Conservation (phyloP, 30 jellyfish, hydroid and myxozoan species). For the Aurelia aurita region DNA sequence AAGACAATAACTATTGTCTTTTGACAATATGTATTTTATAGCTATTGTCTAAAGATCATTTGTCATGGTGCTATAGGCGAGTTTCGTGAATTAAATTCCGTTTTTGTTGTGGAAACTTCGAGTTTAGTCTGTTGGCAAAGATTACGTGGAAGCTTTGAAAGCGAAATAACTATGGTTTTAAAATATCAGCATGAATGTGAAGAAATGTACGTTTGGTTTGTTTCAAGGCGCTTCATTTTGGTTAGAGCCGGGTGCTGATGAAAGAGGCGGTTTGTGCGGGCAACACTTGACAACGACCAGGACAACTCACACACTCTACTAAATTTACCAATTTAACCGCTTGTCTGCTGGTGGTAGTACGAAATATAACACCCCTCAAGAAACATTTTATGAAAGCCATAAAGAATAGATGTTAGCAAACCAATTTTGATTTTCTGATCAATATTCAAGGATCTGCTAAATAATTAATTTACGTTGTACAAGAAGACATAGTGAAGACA, state of each 20-base stretch:
- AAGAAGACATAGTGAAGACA: constrained; percentile 58
- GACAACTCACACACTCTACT: too few species aligned
- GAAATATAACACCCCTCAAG: neutral
- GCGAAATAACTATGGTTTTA: neutral
- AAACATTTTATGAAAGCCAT: neutral
- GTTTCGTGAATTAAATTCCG: neutral
- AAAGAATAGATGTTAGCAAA: neutral
- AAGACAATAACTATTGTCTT: too few species aligned
- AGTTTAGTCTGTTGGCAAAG: neutral
- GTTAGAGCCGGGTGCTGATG: neutral
- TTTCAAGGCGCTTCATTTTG: neutral
- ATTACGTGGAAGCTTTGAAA: neutral
- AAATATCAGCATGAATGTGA: neutral
- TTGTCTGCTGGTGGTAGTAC: neutral
- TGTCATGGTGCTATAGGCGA: too few species aligned
- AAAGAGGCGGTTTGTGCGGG: too few species aligned
- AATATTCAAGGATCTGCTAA: constrained; percentile 36
- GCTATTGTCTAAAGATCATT: too few species aligned
- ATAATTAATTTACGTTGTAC: constrained; percentile 37
- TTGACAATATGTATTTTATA: too few species aligned
- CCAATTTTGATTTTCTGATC: constrained; percentile 57
- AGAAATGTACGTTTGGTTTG: neutral
- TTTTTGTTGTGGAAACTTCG: constrained; percentile 57
- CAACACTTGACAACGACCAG: neutral
- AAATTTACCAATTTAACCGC: too few species aligned